These are phyloP conservation scores for Drosophila fuyamai DNA, from an alignment of 1,140 invertebrate species.

Conservation along the genomic window DNA sequence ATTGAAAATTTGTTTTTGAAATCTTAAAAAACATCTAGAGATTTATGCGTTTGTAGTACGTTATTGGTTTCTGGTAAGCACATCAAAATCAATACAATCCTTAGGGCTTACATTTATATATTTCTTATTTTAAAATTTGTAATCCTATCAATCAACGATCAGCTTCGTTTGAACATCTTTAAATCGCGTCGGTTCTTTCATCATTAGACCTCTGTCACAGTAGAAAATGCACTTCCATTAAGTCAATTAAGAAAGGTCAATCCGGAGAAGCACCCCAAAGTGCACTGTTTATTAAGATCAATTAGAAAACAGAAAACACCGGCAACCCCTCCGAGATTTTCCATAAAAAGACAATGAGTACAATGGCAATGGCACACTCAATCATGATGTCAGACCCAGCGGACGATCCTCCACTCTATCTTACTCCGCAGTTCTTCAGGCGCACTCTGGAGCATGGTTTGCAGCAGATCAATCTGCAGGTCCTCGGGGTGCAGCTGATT, in stretches of 20 bases:
- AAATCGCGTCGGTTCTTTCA: slow-evolving; percentile 40
- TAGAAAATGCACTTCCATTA: slow-evolving; percentile 59
- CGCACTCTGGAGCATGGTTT: slow-evolving; percentile 64
- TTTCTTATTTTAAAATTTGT: background rate
- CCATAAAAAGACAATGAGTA: slow-evolving; percentile 47
- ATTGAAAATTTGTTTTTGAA: too few relatives aligned
- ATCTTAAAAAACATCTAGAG: too few relatives aligned
- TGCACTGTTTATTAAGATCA: slow-evolving; percentile 59
- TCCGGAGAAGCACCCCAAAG: slow-evolving; percentile 19
- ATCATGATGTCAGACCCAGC: slow-evolving; percentile 52
- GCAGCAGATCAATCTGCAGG: slow-evolving; percentile 61
- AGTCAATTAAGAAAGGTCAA: slow-evolving; percentile 54
- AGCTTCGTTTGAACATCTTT: background rate
- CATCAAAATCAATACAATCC: too few relatives aligned
- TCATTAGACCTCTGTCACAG: slow-evolving; percentile 52
- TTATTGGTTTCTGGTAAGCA: too few relatives aligned
- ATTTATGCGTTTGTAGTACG: too few relatives aligned
- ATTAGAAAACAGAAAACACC: slow-evolving; percentile 38
- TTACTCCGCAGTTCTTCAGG: slow-evolving; percentile 67
- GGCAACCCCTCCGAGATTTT: slow-evolving; percentile 35
- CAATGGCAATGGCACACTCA: slow-evolving; percentile 20
- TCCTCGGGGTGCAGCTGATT: slow-evolving; percentile 59
- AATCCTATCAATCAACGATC: background rate
- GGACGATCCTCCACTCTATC: slow-evolving; percentile 56
- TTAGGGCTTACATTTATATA: too few relatives aligned